Percentiles rank a stretch among this genome's conserved stretches.
Evolutionary conservation across 2,113 vertebrate genomes (phyloP).

Genomic region (Callaeas wilsoni): DNA sequence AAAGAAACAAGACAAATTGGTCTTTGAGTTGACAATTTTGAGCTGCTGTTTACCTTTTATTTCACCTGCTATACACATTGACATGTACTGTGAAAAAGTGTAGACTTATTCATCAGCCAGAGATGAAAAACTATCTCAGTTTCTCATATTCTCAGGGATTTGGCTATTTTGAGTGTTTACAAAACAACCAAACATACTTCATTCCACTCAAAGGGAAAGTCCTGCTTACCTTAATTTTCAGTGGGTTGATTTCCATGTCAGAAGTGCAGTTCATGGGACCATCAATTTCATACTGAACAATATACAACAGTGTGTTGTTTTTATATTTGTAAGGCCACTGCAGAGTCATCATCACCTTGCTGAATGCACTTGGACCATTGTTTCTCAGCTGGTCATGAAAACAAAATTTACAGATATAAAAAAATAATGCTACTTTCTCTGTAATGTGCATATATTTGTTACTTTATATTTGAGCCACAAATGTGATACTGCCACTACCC

Average conservation of each 20-base stretch:
- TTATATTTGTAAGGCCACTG: conserved; percentile 84
- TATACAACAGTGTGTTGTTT: conserved; percentile 85
- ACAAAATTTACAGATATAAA: neutral
- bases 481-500: neutral
- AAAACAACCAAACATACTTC: neutral
- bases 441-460: neutral
- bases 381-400: conserved; percentile 82
- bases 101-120: neutral
- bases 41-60: neutral
- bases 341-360: conserved; percentile 88
- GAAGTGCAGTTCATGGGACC: conserved; percentile 95
- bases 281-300: conserved; percentile 84
- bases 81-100: neutral
- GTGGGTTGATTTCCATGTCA: conserved; percentile 86
- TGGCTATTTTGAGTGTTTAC: neutral
- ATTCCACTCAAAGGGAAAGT: neutral
- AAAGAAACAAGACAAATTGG: neutral
- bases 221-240: conserved; percentile 83
- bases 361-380: conserved; percentile 91
- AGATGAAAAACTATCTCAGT: neutral
- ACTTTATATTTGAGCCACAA: neutral
- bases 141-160: neutral
- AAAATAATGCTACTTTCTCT: neutral
- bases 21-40: neutral
- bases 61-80: neutral